These are phyloP conservation scores for Synergus laeviventris DNA, from an alignment of 2,888 invertebrate genomes.

Conservation along the genomic window DNA sequence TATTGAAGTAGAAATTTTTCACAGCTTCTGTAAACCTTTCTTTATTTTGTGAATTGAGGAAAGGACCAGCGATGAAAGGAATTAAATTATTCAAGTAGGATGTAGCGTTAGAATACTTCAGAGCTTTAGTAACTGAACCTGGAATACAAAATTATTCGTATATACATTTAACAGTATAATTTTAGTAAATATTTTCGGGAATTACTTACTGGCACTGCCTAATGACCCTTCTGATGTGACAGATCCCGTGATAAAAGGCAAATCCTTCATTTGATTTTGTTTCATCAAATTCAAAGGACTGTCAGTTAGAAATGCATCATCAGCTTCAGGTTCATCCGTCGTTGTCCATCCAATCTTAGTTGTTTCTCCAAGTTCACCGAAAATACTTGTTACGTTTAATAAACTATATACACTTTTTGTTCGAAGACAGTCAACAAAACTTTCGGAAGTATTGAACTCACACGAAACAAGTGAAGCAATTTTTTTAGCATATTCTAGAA, in stretches of 20 bases:
- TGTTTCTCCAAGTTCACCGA: not conserved
- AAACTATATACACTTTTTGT: not conserved
- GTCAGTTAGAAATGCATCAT: slow-evolving; percentile 55
- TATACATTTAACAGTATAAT: not conserved
- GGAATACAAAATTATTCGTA: not conserved
- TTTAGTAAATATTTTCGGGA: slow-evolving; percentile 11
- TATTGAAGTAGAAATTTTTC: slow-evolving; percentile 4
- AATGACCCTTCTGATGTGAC: slow-evolving; percentile 54
- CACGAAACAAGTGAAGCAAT: not conserved
- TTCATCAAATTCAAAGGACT: slow-evolving; percentile 49
- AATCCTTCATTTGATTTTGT: slow-evolving; percentile 49
- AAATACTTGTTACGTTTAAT: not conserved
- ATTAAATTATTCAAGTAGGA: not conserved
- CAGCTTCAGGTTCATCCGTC: slow-evolving; percentile 47
- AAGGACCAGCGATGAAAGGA: not conserved
- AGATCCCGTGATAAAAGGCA: slow-evolving; percentile 53
- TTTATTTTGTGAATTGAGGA: not conserved
- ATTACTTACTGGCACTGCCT: not conserved
- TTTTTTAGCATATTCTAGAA: slow-evolving; percentile 46
- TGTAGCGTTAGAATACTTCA: not conserved
- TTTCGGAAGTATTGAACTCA: not conserved
- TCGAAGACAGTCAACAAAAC: not conserved
- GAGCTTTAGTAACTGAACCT: not conserved
- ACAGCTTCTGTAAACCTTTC: not conserved
- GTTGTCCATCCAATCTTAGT: slow-evolving; percentile 15